phyloP scores from a whole-genome alignment of 2,888 invertebrate genomes.

The Phortica okadai region DNA sequence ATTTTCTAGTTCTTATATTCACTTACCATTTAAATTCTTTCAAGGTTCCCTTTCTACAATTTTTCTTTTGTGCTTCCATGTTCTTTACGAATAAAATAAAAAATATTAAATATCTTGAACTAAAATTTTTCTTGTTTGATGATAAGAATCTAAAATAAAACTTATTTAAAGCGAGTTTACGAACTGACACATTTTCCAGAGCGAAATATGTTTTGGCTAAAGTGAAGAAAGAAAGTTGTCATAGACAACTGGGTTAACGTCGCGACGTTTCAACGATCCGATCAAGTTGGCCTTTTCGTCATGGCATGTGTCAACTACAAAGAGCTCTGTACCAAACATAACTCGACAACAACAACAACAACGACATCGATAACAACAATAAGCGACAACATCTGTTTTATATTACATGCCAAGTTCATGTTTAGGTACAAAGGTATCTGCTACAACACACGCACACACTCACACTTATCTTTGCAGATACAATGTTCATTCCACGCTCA shows the following conservation, averaged over 20 bases:
- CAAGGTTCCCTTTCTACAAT: too few species aligned
- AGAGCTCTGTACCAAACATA: neutral
- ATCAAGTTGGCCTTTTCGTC: neutral
- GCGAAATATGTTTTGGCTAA: neutral
- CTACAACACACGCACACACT: conserved; percentile 36
- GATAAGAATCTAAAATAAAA: too few species aligned
- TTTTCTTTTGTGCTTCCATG: too few species aligned
- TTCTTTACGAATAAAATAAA: too few species aligned
- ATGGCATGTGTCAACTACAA: neutral
- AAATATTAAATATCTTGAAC: too few species aligned
- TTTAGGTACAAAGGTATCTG: conserved; percentile 49
- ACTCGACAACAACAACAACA: neutral
- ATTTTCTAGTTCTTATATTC: too few species aligned
- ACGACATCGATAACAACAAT: neutral
- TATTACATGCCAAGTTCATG: conserved; percentile 55
- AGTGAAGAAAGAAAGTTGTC: neutral
- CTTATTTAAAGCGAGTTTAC: too few species aligned
- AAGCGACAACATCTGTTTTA: conserved; percentile 55
- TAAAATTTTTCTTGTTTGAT: too few species aligned
- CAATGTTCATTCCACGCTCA: neutral
- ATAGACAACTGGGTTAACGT: neutral
- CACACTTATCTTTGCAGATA: conserved; percentile 6
- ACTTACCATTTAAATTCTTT: too few species aligned
- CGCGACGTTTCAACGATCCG: neutral
- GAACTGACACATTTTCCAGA: too few species aligned